Conservation (phyloP, 2,113 vertebrate species). For the Bostrychus sinensis region DNA sequence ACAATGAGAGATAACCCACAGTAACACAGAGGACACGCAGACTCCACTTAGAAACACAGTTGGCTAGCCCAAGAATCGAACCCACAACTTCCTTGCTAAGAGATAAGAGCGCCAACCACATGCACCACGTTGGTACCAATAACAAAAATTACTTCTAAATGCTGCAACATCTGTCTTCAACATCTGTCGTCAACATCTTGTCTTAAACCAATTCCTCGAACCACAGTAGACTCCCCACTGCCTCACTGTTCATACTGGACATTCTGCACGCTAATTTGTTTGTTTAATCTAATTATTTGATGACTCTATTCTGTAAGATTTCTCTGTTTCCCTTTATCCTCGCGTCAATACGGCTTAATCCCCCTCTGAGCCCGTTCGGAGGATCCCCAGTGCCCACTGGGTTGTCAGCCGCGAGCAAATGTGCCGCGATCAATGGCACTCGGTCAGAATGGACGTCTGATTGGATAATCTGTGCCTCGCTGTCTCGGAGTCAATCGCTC, state of each 20-base stretch:
- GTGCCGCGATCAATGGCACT: slow-evolving; percentile 56
- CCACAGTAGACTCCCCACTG: slow-evolving; percentile 11
- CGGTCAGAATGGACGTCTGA: slow-evolving; percentile 48
- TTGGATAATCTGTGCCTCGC: slow-evolving; percentile 59
- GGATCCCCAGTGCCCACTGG: slow-evolving; percentile 38
- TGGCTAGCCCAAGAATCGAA: too few species aligned
- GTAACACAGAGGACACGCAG: too few species aligned
- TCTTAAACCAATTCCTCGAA: slow-evolving; percentile 10
- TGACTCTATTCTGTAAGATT: slow-evolving; percentile 46
- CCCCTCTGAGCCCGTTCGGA: slow-evolving; percentile 38
- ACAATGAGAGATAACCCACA: too few species aligned
- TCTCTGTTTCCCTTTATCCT: slow-evolving; percentile 40
- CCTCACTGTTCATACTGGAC: slow-evolving; percentile 19
- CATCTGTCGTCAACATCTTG: too few species aligned
- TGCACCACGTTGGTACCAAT: too few species aligned
- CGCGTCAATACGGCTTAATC: slow-evolving; percentile 61
- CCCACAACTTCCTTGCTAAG: too few species aligned
- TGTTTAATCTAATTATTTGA: slow-evolving; percentile 58
- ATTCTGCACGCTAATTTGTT: slow-evolving; percentile 51
- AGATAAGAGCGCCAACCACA: too few species aligned
- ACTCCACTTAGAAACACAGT: too few species aligned
- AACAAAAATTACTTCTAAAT: not conserved
- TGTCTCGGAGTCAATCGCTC: slow-evolving; percentile 32
- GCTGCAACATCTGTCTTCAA: not conserved
- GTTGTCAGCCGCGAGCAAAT: slow-evolving; percentile 37